Percentiles rank a stretch among this genome's conserved stretches.
These are phyloP conservation scores for Petrolisthes cinctipes DNA, from an alignment of 2,888 invertebrate species.

Conservation along the genomic window DNA sequence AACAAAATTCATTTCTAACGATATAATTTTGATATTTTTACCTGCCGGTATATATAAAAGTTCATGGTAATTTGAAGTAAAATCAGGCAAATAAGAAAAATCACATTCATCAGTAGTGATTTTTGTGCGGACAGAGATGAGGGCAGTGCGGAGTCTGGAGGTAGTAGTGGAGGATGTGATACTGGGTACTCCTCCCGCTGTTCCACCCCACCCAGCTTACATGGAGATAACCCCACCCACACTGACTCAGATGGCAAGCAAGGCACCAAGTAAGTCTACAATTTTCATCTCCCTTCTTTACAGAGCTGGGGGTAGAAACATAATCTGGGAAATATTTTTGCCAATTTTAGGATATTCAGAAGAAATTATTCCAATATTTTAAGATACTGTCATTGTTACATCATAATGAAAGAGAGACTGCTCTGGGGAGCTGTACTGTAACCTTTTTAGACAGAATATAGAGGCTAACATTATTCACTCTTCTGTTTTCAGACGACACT, in stretches of 20 bases:
- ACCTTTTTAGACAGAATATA: too few relatives aligned
- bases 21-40: too few relatives aligned
- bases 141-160: slow-evolving; percentile 18
- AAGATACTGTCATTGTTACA: too few relatives aligned
- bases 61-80: background rate
- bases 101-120: background rate
- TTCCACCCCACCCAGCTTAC: slow-evolving; percentile 58
- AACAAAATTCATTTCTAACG: too few relatives aligned
- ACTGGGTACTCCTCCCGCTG: slow-evolving; percentile 64
- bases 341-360: too few relatives aligned
- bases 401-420: too few relatives aligned
- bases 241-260: slow-evolving; percentile 31
- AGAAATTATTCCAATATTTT: too few relatives aligned
- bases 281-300: background rate
- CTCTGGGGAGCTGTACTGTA: too few relatives aligned
- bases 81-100: too few relatives aligned
- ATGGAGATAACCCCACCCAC: slow-evolving; percentile 22
- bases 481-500: slow-evolving; percentile 36
- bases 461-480: background rate
- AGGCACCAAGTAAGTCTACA: slow-evolving; percentile 37
- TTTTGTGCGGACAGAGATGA: background rate
- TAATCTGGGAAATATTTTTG: too few relatives aligned
- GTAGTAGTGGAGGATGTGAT: slow-evolving; percentile 56
- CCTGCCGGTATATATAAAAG: background rate
- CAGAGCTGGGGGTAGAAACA: background rate